Base-by-base conservation (phyloP, 2,888 invertebrate species). In the Gonocerus acuteangulatus region DNA sequence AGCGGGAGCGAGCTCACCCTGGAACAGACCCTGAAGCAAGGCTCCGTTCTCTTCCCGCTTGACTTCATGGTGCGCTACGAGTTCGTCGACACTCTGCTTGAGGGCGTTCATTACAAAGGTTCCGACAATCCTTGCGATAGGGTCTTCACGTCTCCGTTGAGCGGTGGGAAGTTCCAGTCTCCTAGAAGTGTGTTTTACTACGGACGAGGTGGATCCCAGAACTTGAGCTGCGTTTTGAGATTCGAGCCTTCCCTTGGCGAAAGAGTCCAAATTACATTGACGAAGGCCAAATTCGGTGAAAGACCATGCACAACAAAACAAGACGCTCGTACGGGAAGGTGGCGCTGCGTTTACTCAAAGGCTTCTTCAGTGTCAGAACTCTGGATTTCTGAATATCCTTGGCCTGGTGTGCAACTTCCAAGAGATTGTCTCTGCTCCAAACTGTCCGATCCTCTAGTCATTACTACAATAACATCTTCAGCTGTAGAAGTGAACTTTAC, bases 151-250 rank as follows among this genome's bases (percentile, higher is more conserved):
- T 69, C 73, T 19, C 66, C 70, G 2, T 67, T 70, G 18, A 63
- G 69, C 0, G 56, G 61, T 60, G 60, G 85, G 15, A 77, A 80
- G 69, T 86, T 89, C 72, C 81, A 83, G 71, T 87, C 88, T 23
- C 88, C 89, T 6, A 80, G 83, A 69, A 88, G 87, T 68, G 87
- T 89, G 58, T 89, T 90, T 75, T 82, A 87, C 71, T 90, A 85
- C 71, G 89, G 89, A 1, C 79, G 89, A 68, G 90, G 89, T 13
- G 90, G 89, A 1, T 81, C 86, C 18, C 80, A 82, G 71, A 85
- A 88, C 71, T 74, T 89, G 59, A 85, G 82, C 62, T 89, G 89
- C 73, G 79, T 83, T 65, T 81, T 88, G 70, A 81, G 85, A 71
- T 89, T 89, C 71, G 85, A 86, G 75, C 84, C 85, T 0, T 81